Conservation (phyloP, 2,888 invertebrate genomes). For the Zhuqinia jingwanae region DNA sequence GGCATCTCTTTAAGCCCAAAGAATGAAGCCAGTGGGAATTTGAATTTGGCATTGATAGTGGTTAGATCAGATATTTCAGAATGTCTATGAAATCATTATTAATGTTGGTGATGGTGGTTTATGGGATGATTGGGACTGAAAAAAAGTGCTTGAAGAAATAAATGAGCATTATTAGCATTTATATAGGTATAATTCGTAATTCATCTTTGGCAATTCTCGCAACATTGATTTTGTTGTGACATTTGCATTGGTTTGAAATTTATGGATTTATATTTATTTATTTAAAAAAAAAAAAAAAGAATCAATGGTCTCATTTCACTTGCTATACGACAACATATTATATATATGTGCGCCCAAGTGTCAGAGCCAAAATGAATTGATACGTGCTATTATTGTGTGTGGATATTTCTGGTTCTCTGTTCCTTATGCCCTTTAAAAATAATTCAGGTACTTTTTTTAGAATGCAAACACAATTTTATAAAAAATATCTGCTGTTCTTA, state of each 20-base stretch:
- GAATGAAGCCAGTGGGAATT: not conserved
- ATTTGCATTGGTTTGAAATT: slow-evolving; percentile 18
- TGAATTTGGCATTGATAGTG: not conserved
- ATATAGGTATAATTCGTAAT: slow-evolving; percentile 18
- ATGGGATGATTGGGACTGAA: not conserved
- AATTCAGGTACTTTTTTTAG: slow-evolving; percentile 32
- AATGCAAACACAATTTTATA: not conserved
- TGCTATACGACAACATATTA: not conserved
- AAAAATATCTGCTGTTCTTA: not conserved
- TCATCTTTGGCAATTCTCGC: not conserved
- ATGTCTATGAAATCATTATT: slow-evolving; percentile 26
- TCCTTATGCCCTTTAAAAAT: not conserved
- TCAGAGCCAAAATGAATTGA: not conserved
- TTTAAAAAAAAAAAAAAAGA: too few relatives aligned
- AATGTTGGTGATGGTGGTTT: too few relatives aligned
- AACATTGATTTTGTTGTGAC: slow-evolving; percentile 17
- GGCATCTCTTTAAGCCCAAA: not conserved
- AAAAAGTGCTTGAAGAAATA: not conserved
- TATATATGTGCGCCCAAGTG: not conserved
- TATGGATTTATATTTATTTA: slow-evolving; percentile 4
- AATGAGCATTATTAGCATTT: slow-evolving; percentile 12
- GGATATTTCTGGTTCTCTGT: not conserved
- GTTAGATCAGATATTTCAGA: slow-evolving; percentile 8
- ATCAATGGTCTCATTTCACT: not conserved
- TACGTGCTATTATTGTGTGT: not conserved